A percentile compares a stretch with the other conserved stretches of the same genome.
Evolutionary conservation across 2,888 invertebrate genomes (phyloP).

Genomic region (Tachina grossa): DNA sequence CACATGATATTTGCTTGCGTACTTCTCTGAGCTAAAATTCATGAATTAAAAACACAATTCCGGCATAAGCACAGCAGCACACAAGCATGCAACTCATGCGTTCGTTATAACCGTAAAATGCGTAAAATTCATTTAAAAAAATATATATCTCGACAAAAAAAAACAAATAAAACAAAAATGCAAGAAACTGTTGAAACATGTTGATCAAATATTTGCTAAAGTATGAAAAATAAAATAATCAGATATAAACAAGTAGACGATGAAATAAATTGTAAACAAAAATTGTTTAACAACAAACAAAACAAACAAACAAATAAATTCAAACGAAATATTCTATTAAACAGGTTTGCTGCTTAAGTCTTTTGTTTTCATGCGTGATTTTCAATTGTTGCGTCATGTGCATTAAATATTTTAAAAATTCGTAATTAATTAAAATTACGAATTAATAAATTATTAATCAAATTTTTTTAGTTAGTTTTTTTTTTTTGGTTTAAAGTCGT

Average conservation of each 20-base stretch:
- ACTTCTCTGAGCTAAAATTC: conserved; percentile 24
- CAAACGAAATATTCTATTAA: conserved; percentile 33
- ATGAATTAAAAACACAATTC: conserved; percentile 55
- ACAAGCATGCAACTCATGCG: conserved; percentile 6
- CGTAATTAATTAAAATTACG: no score
- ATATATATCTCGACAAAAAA: neutral
- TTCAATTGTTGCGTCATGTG: neutral
- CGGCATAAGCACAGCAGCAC: conserved; percentile 28
- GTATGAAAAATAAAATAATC: conserved; percentile 30
- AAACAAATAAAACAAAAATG: neutral
- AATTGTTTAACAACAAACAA: conserved; percentile 2
- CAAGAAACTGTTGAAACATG: conserved; percentile 53
- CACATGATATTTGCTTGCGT: conserved; percentile 64
- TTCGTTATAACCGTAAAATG: conserved; percentile 63
- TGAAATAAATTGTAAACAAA: conserved; percentile 1
- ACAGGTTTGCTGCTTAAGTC: conserved; percentile 63
- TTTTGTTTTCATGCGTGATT: conserved; percentile 33
- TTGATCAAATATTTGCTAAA: conserved; percentile 52
- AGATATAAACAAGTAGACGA: conserved; percentile 7
- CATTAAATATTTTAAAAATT: neutral
- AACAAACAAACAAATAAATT: neutral
- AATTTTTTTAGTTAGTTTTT: neutral
- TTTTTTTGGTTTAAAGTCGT: neutral
- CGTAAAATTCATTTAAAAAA: conserved; percentile 56
- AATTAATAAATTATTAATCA: no score